These are phyloP conservation scores for Alaudala cheleensis DNA, from an alignment of 2,113 vertebrate genomes.

Conservation along the genomic window DNA sequence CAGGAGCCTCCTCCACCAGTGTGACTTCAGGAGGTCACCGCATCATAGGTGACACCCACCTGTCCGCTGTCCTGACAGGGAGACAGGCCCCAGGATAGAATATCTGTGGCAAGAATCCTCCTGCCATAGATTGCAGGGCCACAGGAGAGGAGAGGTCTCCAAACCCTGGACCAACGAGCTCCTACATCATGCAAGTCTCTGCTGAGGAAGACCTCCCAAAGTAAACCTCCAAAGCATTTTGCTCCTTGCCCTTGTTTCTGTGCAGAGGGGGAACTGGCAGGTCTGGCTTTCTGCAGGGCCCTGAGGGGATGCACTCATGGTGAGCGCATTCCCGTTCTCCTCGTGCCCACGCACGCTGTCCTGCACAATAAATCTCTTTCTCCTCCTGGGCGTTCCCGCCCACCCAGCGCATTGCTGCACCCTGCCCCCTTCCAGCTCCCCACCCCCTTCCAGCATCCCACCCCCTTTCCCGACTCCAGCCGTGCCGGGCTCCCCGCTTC, in stretches of 20 bases:
- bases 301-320: not conserved
- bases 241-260: not conserved
- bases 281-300: not conserved
- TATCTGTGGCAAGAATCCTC: not conserved
- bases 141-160: not conserved
- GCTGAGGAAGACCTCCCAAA: not conserved
- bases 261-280: fast-evolving
- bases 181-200: fast-evolving
- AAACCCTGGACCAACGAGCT: not conserved
- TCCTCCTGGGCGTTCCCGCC: fast-evolving
- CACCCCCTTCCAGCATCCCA: not conserved
- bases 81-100: not conserved
- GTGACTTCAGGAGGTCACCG: fast-evolving
- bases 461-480: not conserved
- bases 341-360: not conserved
- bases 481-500: fast-evolving
- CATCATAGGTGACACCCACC: fast-evolving
- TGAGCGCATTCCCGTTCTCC: not conserved
- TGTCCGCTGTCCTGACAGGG: not conserved
- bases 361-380: not conserved
- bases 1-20: not conserved
- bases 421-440: not conserved
- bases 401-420: not conserved
- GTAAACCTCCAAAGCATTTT: not conserved
- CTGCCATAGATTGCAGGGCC: not conserved